Base-by-base conservation (phyloP, 2,888 invertebrate species). In the Nemotelus nigrinus region DNA sequence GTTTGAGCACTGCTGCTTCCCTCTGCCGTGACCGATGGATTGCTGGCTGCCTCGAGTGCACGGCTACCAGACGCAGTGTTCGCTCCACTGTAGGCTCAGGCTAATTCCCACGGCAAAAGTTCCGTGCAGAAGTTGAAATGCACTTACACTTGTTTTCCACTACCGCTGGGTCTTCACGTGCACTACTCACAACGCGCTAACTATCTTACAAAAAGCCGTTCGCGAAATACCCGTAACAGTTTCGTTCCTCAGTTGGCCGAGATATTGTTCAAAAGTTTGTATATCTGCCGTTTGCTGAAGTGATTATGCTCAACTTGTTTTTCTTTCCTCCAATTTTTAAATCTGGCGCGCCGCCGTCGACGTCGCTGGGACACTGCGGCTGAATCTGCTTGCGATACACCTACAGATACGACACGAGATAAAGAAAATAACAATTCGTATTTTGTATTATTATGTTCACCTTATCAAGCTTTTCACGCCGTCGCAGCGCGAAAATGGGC, bases 401-500 rank as follows among this genome's bases (percentile, higher is more conserved):
- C 53, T 39, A 53, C 68, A 68, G 50, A 8, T 50, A 25, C 50
- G 44, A 65, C 45, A 7, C 65, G n/a, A 65, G 53, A 68, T 53
- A 50, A 68, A 68, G 68, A 68, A n/a, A 68, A 6, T 6, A 53
- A 10, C 53, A 53, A 53, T 10, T 8, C 53, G 10, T 45, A n/a
- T 45, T 45, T 47, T 44, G 65, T 65, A 60, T 65, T 68, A 48
- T 67, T 68, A 39, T 43, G 39, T 25, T 25, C 45, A 68, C 68
- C 68, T 68, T 53, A 68, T 68, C 53, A 67, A 47, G 25, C 50
- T 8, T 53, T 48, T 6, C 41, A 68, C 39, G 65, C 45, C 53
- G 53, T 7, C 53, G 39, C 25, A 68, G 39, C 50, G 53, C 50
- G 53, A 68, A 68, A 68, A 50, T n/a, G 48, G 10, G 53, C 7